Conservation (phyloP, 2,797 vertebrate species). For the Acanthiza pusilla region DNA sequence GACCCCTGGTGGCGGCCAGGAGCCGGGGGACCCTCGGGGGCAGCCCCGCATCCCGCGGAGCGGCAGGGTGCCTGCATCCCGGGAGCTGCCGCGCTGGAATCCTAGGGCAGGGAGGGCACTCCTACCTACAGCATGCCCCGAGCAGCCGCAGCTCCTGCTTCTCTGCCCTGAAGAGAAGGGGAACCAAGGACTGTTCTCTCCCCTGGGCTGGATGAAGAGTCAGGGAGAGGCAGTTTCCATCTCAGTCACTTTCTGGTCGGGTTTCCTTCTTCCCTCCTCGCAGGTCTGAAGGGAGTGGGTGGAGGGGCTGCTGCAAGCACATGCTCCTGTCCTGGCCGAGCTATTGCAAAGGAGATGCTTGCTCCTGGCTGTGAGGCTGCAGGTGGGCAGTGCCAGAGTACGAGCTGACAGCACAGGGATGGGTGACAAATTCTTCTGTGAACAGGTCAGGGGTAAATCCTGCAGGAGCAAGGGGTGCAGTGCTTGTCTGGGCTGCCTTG, state of each 20-base stretch:
- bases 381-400: not conserved
- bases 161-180: not conserved
- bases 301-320: not conserved
- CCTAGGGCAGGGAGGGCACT: rapidly evolving
- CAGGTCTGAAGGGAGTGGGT: not conserved
- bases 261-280: not conserved
- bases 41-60: not conserved
- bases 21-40: not conserved
- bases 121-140: not conserved
- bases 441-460: not conserved
- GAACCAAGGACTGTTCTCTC: not conserved
- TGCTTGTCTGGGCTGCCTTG: no score
- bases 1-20: conserved; percentile 41
- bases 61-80: rapidly evolving
- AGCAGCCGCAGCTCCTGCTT: not conserved
- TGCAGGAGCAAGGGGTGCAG: not conserved
- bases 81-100: rapidly evolving
- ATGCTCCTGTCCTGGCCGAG: rapidly evolving
- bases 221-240: not conserved
- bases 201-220: not conserved
- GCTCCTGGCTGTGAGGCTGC: not conserved
- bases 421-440: not conserved
- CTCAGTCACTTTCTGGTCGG: not conserved
- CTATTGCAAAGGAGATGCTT: not conserved
- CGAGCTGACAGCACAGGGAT: not conserved